Base-by-base conservation (phyloP, 2,888 invertebrate species). In the Troides helena region DNA sequence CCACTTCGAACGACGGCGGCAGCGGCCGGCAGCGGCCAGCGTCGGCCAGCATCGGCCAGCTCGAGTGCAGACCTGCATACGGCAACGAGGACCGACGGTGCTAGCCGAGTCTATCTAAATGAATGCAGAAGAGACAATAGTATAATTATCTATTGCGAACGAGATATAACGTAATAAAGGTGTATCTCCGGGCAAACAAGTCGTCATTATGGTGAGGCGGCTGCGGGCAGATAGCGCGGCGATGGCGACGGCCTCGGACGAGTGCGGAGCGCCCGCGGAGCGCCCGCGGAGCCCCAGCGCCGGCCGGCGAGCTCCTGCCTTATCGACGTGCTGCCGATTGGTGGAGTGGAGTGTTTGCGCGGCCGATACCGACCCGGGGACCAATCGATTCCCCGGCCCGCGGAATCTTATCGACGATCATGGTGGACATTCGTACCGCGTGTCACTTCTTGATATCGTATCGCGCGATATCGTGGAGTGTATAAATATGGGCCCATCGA, bases 401-500 rank as follows among this genome's bases (percentile, higher is more conserved):
- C 81, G 79, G 74, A 88, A 90, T 90, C 89, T 92, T 92, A 92
- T 92, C 92, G 18, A 85, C 78, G 76, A 89, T 89, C 86, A 90
- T 89, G 90, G 89, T 90, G 91, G 86, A 91, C 88, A 84, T 86
- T 86, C 80, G 84, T 84, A 86, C 88, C 86, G 88, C 86, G 89
- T 85, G 89, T 85, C 88, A 81, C 81, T 84, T 82, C 80, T 88
- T 81, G 92, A 92, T 92, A 92, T 86, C 86, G 81, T 92, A 92
- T 92, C 91, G 83, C 80, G 81, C 90, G 92, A 92, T 91, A 90
- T 88, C 85, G 87, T 88, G 83, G 89, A 92, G 90, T 86, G 91
- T 92, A 92, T 92, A 92, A 91, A 92, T 92, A 92, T 89, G 90
- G 79, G 92, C 85, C 89, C 91, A 90, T 92, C 90, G 86, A 92